A percentile compares a stretch with the other conserved stretches of the same genome.
phyloP scores from a whole-genome alignment of 2,113 vertebrate species.

The Sander lucioperca region DNA sequence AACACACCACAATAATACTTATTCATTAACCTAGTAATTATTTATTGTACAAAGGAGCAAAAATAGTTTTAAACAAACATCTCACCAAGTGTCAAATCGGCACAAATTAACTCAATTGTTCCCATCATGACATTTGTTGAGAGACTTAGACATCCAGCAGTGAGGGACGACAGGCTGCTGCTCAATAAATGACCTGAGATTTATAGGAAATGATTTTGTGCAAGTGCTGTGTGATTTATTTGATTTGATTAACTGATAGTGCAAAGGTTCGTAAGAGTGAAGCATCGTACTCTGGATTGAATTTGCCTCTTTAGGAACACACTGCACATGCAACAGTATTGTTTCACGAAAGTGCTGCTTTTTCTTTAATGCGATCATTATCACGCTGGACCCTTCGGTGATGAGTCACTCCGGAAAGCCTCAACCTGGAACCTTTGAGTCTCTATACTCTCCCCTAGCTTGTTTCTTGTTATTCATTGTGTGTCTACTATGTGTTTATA shows the following conservation, averaged over 20 bases:
- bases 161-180: slow-evolving; percentile 18
- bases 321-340: neutral
- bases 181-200: neutral
- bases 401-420: neutral
- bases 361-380: neutral
- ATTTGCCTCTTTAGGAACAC: neutral
- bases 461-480: no score
- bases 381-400: neutral
- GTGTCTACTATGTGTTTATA: neutral
- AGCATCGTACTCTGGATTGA: neutral
- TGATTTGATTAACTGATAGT: slow-evolving; percentile 6
- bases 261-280: neutral
- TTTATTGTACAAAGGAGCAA: neutral
- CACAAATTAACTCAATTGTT: neutral
- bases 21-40: neutral
- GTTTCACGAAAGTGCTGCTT: neutral
- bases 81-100: slow-evolving; percentile 9
- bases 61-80: neutral
- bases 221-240: slow-evolving; percentile 8
- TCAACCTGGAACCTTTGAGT: neutral
- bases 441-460: neutral
- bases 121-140: neutral
- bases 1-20: neutral
- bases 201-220: neutral
- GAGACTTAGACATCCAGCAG: neutral